Evolutionary conservation across 2,113 vertebrate genomes (phyloP).

Genomic region (Oryctolagus cuniculus): DNA sequence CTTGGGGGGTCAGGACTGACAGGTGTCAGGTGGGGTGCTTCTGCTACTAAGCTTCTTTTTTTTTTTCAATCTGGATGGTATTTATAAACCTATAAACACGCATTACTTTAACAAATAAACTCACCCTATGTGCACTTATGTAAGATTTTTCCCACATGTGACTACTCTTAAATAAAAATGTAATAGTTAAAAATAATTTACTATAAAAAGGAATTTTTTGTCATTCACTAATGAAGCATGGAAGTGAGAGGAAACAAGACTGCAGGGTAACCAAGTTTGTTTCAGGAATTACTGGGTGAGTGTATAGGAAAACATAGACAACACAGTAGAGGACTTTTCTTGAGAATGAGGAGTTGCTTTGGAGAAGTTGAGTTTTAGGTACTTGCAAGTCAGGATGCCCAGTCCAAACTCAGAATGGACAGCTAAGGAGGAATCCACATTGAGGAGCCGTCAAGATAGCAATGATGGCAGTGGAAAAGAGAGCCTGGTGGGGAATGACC

Average conservation of each 20-base stretch:
- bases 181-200: background rate
- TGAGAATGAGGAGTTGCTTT: background rate
- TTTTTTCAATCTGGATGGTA: background rate
- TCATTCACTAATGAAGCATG: background rate
- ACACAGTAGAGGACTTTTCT: background rate
- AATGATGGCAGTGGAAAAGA: background rate
- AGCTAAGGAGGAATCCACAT: background rate
- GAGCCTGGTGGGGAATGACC: background rate
- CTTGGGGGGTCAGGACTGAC: background rate
- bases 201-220: background rate
- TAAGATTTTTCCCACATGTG: background rate
- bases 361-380: conserved; percentile 24
- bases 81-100: background rate
- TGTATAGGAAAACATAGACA: background rate
- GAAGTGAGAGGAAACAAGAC: background rate
- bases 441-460: background rate
- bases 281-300: background rate
- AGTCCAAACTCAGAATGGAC: background rate
- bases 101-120: background rate
- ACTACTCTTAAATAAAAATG: conserved; percentile 14
- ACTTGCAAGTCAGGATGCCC: background rate
- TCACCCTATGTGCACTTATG: background rate
- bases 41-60: background rate
- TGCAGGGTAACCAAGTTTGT: background rate
- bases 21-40: background rate